phyloP scores from a whole-genome alignment of 2,888 invertebrate species.

The Drepanosiphum platanoidis region DNA sequence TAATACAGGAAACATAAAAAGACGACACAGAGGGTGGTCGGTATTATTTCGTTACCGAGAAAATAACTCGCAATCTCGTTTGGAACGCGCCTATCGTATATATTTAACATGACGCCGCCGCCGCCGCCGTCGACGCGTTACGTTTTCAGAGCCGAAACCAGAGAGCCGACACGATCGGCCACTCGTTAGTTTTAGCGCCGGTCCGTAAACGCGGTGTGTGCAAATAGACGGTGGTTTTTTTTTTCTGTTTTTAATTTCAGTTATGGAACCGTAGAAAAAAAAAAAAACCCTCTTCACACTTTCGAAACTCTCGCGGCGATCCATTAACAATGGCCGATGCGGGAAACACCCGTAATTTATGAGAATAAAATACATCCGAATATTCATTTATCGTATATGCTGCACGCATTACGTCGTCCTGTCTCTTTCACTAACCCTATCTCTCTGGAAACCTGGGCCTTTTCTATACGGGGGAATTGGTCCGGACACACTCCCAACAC shows the following conservation, averaged over 20 bases:
- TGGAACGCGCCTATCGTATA: neutral
- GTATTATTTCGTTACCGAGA: constrained; percentile 27
- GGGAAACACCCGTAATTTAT: constrained; percentile 46
- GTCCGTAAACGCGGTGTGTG: neutral
- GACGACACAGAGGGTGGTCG: constrained; percentile 25
- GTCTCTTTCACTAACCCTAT: constrained; percentile 28
- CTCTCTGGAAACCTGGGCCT: neutral
- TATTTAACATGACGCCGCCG: neutral
- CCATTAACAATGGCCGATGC: constrained; percentile 40
- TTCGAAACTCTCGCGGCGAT: neutral
- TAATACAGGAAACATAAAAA: constrained; percentile 40
- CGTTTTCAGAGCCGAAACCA: no score
- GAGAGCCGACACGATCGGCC: neutral
- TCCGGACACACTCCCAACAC: constrained; percentile 63
- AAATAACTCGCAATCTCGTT: constrained; percentile 44
- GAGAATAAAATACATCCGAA: constrained; percentile 4
- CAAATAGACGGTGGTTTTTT: neutral
- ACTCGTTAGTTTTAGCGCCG: neutral
- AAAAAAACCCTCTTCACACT: neutral
- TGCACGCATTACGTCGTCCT: constrained; percentile 8
- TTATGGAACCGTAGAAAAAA: neutral
- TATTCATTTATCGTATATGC: constrained; percentile 32
- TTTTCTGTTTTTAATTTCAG: neutral
- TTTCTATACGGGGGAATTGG: constrained; percentile 49
- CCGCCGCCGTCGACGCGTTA: neutral